phyloP scores from a whole-genome alignment of 2,888 invertebrate species.

The Periphyllus acericola region DNA sequence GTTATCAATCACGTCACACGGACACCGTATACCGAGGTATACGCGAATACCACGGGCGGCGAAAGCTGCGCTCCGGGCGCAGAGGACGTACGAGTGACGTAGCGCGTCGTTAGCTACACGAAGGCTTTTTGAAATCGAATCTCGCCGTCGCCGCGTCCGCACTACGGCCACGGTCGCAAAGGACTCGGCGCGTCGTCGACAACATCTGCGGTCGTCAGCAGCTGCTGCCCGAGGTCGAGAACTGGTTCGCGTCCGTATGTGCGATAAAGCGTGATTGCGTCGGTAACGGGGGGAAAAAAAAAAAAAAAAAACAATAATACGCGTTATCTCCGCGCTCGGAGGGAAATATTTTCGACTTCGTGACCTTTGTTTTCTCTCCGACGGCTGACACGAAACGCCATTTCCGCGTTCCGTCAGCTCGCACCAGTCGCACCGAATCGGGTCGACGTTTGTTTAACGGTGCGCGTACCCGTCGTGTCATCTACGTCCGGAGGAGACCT shows the following conservation, averaged over 20 bases:
- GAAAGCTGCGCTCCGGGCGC: too few relatives aligned
- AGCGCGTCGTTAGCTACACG: neutral
- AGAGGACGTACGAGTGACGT: neutral
- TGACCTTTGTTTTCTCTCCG: conserved; percentile 55
- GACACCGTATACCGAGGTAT: conserved; percentile 49
- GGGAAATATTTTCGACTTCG: neutral
- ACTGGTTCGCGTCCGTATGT: neutral
- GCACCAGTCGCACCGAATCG: neutral
- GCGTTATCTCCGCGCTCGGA: neutral
- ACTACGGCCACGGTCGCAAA: too few relatives aligned
- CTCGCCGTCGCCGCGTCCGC: too few relatives aligned
- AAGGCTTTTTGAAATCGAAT: neutral
- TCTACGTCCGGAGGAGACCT: neutral
- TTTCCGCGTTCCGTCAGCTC: conserved; percentile 39
- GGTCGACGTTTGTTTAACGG: conserved; percentile 26
- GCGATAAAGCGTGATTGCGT: conserved; percentile 1
- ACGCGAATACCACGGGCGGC: neutral
- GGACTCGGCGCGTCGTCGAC: too few relatives aligned
- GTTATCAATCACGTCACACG: conserved; percentile 55
- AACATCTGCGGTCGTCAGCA: neutral
- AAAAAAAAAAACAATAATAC: neutral
- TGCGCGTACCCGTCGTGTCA: neutral
- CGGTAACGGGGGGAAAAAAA: neutral
- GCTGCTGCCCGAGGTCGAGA: too few relatives aligned
- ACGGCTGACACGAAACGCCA: neutral